Evolutionary conservation across 1,140 invertebrate species (phyloP).

Genomic region (Penaeus indicus): DNA sequence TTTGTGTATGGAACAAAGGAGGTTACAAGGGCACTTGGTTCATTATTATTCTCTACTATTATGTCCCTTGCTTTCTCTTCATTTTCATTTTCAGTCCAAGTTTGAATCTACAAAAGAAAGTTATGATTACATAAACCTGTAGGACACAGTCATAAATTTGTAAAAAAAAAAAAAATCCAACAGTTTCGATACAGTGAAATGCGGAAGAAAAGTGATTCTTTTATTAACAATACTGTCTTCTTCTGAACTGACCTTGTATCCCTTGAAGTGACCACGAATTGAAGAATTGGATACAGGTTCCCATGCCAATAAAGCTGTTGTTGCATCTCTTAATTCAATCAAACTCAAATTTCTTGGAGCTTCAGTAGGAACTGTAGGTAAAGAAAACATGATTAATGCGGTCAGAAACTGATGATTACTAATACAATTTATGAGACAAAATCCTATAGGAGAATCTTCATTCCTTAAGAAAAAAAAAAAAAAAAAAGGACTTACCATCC

Average conservation of each 20-base stretch:
- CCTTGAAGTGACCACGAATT: conserved; percentile 89
- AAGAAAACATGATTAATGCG: background rate
- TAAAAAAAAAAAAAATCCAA: no score
- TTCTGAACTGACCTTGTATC: conserved; percentile 80
- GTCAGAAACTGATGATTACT: background rate
- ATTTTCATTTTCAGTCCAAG: conserved; percentile 88
- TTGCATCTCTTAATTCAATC: conserved; percentile 80
- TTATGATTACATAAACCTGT: no score
- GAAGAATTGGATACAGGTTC: conserved; percentile 81
- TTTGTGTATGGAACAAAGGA: conserved; percentile 91
- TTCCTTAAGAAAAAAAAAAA: conserved; percentile 11
- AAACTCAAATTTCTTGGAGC: conserved; percentile 89
- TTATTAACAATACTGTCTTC: no score
- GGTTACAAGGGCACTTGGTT: conserved; percentile 78
- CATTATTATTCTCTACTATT: conserved; percentile 81
- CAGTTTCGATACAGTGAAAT: no score
- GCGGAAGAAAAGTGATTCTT: no score
- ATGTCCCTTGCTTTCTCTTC: conserved; percentile 84
- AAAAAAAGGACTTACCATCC: conserved; percentile 75
- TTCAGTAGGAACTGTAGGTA: conserved; percentile 78
- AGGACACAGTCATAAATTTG: no score
- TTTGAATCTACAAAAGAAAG: conserved; percentile 79
- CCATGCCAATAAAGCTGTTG: conserved; percentile 86
- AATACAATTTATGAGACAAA: background rate
- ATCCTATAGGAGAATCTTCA: background rate